Evolutionary conservation across 2,888 invertebrate species (phyloP).

Genomic region (Yponomeuta evonymella): DNA sequence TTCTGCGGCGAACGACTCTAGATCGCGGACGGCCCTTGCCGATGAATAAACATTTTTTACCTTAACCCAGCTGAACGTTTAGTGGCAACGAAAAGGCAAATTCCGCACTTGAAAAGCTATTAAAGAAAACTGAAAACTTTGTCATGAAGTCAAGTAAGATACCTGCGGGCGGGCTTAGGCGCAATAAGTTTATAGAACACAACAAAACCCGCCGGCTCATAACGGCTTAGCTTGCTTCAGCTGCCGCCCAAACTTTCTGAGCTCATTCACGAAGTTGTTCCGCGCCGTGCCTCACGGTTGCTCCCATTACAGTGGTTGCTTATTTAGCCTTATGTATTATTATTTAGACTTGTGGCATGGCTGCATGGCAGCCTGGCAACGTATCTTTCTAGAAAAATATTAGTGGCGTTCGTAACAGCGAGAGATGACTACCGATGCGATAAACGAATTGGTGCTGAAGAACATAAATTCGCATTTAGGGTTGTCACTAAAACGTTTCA

Average conservation of each 20-base stretch:
- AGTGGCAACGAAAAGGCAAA: background rate
- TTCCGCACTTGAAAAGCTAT: background rate
- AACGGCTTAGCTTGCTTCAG: background rate
- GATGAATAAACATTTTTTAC: slow-evolving; percentile 8
- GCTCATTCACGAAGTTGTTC: background rate
- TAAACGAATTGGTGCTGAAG: background rate
- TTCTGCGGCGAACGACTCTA: background rate
- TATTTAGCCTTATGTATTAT: background rate
- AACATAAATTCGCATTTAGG: background rate
- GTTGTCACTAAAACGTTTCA: background rate
- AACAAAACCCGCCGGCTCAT: background rate
- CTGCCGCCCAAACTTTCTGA: background rate
- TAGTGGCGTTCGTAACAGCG: background rate
- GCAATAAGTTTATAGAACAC: background rate
- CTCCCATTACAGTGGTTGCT: background rate
- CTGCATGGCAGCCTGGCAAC: background rate
- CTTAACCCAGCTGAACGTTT: background rate
- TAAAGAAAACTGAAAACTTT: background rate
- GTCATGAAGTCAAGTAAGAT: background rate
- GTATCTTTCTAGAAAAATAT: background rate
- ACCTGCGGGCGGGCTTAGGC: background rate
- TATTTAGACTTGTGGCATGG: background rate
- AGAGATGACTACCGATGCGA: background rate
- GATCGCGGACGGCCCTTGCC: background rate
- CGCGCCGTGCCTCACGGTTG: background rate